Evolutionary conservation across 2,888 invertebrate genomes (phyloP), one percentile per base, ranked within the genome.

Genomic region (Cyrtodaria siliqua): DNA sequence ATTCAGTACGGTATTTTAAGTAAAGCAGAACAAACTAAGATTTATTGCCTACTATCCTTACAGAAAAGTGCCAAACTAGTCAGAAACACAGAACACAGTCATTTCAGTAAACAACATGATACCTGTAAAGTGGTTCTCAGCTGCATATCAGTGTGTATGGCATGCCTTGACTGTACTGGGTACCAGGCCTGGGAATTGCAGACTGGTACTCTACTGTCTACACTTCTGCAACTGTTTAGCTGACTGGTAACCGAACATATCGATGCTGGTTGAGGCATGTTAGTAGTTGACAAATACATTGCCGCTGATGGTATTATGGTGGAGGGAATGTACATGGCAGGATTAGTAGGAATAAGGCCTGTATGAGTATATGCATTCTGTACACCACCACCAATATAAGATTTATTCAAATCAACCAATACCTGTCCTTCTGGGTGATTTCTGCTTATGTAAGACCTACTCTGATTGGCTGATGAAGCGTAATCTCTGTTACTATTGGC

Each of bases 401-500:
- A 44, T 16, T 44, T 44, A 44, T 44, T 44, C 44, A 44, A 44
- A 52, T 24, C 38, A 33, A 57, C 57, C 27, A 38, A 47, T 57
- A 44, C 57, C 47, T 57, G 67, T 23, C 49, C 67, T n/a, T 67
- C 67, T 24, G 38, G 20, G 14, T 59, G 63, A 49, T 47, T 24
- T 44, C 44, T 53, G 14, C 29, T 64, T 2, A 59, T 57, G 40
- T 52, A 50, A 52, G 40, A 40, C 29, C 24, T 9, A 59, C 59
- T 64, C 23, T 53, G 42, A 60, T 71, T 63, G 50, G 57, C 40
- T 61, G 60, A 24, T 56, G 61, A 62, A 6, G 42, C n/a, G 27
- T 26, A 55, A 42, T 59, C 71, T 60, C 59, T 64, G 18, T 52
- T 64, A 27, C 42, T 52, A 60, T 71, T 71, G 71, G 64, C 55